These are phyloP conservation scores for Orthosia cruda DNA, from an alignment of 2,888 invertebrate genomes.

Conservation along the genomic window DNA sequence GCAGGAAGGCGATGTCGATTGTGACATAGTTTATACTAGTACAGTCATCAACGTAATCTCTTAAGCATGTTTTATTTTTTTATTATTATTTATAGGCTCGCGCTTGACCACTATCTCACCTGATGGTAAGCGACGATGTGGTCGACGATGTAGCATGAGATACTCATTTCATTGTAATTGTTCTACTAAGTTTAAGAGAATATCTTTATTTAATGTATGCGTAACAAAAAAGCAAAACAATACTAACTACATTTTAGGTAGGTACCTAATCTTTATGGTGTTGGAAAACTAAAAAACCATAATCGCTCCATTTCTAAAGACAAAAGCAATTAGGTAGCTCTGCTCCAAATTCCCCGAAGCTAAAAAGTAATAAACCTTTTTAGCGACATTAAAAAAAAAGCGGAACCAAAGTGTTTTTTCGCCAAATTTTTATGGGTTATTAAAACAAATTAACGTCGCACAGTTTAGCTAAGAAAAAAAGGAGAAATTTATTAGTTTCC, in stretches of 20 bases:
- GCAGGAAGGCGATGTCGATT: no score
- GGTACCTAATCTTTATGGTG: neutral
- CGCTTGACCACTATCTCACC: no score
- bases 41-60: no score
- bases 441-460: constrained; percentile 87
- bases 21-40: no score
- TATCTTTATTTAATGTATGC: no score
- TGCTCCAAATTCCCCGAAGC: constrained; percentile 59
- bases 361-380: constrained; percentile 77
- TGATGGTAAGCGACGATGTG: no score
- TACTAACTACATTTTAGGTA: neutral
- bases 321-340: constrained; percentile 40
- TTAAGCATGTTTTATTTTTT: no score
- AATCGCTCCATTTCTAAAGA: constrained; percentile 17
- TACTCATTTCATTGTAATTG: no score
- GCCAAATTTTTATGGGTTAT: constrained; percentile 88
- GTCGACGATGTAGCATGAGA: no score
- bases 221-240: neutral
- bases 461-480: constrained; percentile 69
- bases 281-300: neutral
- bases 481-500: constrained; percentile 88
- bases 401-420: constrained; percentile 83
- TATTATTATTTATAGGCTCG: no score
- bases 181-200: no score
- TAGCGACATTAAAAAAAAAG: constrained; percentile 82